Conservation (phyloP, 2,113 vertebrate genomes). For the Ia io region DNA sequence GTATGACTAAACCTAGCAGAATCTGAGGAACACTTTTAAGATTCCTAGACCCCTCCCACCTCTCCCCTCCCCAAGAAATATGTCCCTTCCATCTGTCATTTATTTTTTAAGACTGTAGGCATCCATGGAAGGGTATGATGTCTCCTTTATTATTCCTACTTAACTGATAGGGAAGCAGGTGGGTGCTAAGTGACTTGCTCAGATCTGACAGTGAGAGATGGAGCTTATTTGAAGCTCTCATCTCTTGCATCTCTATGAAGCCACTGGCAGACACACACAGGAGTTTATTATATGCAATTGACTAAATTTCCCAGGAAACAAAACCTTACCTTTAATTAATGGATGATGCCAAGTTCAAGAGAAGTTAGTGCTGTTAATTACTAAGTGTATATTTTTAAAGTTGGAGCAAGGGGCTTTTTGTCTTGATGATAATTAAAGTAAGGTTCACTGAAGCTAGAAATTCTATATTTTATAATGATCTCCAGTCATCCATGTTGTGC, state of each 20-base stretch:
- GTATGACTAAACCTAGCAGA: slow-evolving; percentile 23
- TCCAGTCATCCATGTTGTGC: background rate
- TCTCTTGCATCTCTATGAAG: background rate
- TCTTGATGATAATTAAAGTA: slow-evolving; percentile 14
- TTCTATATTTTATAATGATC: background rate
- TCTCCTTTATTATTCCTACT: slow-evolving; percentile 36
- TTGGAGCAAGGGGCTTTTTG: background rate
- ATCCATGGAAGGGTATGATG: slow-evolving; percentile 31
- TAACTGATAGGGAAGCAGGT: background rate
- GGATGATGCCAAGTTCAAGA: slow-evolving; percentile 45
- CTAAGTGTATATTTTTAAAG: background rate
- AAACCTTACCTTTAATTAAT: slow-evolving; percentile 55
- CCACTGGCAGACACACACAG: background rate
- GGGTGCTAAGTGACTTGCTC: slow-evolving; percentile 50
- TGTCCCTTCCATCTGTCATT: slow-evolving; percentile 51
- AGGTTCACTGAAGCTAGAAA: background rate
- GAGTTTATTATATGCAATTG: slow-evolving; percentile 50
- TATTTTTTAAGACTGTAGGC: slow-evolving; percentile 34
- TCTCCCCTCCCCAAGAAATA: background rate
- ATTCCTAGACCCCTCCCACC: background rate
- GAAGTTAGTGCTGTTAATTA: slow-evolving; percentile 52
- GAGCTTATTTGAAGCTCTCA: background rate
- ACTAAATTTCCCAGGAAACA: slow-evolving; percentile 37
- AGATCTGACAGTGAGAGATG: background rate
- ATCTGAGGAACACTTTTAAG: slow-evolving; percentile 1